Percentiles rank a stretch among this genome's conserved stretches.
These are phyloP conservation scores for Eucera pruinosa DNA, from an alignment of 2,888 invertebrate genomes.

Conservation along the genomic window DNA sequence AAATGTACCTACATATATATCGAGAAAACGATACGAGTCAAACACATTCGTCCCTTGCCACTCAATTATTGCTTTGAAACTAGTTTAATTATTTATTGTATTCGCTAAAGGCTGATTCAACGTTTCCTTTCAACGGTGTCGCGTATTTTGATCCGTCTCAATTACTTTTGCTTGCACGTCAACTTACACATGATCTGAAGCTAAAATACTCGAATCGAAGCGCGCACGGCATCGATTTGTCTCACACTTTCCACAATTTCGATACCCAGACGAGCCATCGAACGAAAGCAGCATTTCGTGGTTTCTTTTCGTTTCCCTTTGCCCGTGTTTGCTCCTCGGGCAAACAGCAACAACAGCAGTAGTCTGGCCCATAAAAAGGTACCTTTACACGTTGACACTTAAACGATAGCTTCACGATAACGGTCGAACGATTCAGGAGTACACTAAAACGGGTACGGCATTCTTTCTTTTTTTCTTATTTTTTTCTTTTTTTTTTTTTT, in stretches of 20 bases:
- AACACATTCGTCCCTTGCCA: conserved; percentile 7
- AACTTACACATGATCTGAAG: background rate
- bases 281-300: conserved; percentile 7
- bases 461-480: conserved; percentile 35
- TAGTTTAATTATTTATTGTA: conserved; percentile 49
- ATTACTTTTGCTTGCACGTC: background rate
- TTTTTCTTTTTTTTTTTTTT: conserved; percentile 33
- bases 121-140: background rate
- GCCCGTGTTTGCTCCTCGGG: background rate
- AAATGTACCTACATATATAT: conserved; percentile 13
- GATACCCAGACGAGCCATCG: background rate
- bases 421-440: conserved; percentile 44
- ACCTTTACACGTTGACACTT: conserved; percentile 50
- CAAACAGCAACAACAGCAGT: background rate
- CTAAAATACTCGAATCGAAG: background rate
- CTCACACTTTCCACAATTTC: background rate
- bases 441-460: conserved; percentile 44
- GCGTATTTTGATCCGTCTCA: background rate
- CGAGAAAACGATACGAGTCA: background rate
- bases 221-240: background rate
- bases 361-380: conserved; percentile 52
- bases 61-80: conserved; percentile 62
- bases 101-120: conserved; percentile 34
- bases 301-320: conserved; percentile 31
- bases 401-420: conserved; percentile 43